Evolutionary conservation across 2,113 vertebrate genomes (phyloP), one percentile per base, ranked within the genome.

Genomic region (Gambusia affinis): DNA sequence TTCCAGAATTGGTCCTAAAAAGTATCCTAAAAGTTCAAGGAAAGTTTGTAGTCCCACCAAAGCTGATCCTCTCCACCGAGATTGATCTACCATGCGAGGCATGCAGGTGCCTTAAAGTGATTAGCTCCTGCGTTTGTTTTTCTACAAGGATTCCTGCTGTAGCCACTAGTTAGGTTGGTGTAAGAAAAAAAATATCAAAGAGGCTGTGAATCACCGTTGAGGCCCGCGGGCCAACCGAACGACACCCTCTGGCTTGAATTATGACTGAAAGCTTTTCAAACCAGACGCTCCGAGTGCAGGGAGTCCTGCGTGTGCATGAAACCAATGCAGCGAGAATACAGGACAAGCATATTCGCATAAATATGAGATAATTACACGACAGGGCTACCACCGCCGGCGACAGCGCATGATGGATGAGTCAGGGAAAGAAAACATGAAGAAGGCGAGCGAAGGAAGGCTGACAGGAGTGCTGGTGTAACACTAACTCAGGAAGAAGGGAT

Each of bases 341-440:
- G 90, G 66, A 89, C 86, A 83, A 79, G 85, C 77, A 87, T 83
- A 85, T 90, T 92, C 76, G 63, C 88, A 93, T 92, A 88, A 91
- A 92, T 91, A 85, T 87, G 75, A 86, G 88, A 92, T 93, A 94
- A 94, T 94, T 92, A 92, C 84, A 89, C 6, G 75, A 91, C 90
- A 85, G 83, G 60, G 72, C 87, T 78, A 75, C 75, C 47, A 87
- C 92, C 89, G 82, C 82, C 35, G 83, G 92, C 88, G 90, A 93
- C 93, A 92, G 88, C 78, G 51, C 78, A 89, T 94, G 93, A 94
- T 94, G 91, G 89, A 94, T 92, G 92, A 88, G 76, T 72, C 37
- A 27, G 82, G 80, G 70, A 80, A 79, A 80, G 71, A 87, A 82
- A 86, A 87, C 79, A 83, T 72, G 86, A 79, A 73, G 19, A 72